These are phyloP conservation scores for Rhyacophila evoluta DNA, from an alignment of 2,888 invertebrate genomes.

Conservation along the genomic window DNA sequence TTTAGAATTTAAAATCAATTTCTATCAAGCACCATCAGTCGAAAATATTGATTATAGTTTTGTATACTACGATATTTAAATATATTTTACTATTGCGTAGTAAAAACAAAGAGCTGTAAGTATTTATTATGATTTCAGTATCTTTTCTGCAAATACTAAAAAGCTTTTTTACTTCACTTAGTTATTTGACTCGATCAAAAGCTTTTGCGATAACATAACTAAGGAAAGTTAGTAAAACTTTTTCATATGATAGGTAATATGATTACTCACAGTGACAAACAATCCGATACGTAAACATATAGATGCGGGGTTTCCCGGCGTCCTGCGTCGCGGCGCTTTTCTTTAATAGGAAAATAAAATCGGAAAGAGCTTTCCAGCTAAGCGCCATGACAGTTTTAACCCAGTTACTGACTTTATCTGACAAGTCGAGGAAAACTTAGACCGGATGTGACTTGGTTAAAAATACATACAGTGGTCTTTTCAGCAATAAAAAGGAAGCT, in stretches of 20 bases:
- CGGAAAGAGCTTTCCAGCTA: conserved; percentile 8
- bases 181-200: conserved; percentile 20
- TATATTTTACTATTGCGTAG: no score
- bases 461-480: conserved; percentile 14
- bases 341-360: background rate
- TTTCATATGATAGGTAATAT: conserved; percentile 18
- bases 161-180: background rate
- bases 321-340: background rate
- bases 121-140: no score
- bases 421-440: conserved; percentile 28
- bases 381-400: conserved; percentile 32
- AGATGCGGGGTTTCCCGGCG: background rate
- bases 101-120: no score
- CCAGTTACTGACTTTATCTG: conserved; percentile 37
- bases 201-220: conserved; percentile 9
- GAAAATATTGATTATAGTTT: no score
- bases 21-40: no score
- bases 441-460: conserved; percentile 32
- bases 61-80: no score
- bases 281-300: conserved; percentile 14
- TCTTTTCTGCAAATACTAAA: background rate
- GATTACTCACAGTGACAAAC: conserved; percentile 9
- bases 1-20: no score
- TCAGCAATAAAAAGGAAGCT: background rate
- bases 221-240: background rate